phyloP scores from a whole-genome alignment of 2,113 vertebrate species.

The Rattus rattus region DNA sequence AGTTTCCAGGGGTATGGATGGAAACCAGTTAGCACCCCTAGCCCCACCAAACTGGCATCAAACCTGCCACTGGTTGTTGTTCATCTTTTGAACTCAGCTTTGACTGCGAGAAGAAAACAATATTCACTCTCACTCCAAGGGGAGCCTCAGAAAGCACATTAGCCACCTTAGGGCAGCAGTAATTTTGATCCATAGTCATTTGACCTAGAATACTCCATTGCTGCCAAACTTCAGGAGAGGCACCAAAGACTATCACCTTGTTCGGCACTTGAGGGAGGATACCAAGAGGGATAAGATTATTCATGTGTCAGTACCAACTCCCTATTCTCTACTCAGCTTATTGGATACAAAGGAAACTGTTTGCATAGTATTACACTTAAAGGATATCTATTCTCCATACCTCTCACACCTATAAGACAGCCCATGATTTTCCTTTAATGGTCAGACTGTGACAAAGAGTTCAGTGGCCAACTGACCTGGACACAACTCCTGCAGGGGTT shows the following conservation, averaged over 20 bases:
- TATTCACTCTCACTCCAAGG: background rate
- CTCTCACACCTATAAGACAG: background rate
- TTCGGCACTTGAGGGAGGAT: too few species aligned
- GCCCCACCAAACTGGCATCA: background rate
- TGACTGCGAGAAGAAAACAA: background rate
- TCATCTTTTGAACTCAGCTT: background rate
- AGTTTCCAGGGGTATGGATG: background rate
- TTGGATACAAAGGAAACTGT: rapidly evolving
- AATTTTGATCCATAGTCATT: background rate
- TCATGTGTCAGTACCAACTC: background rate
- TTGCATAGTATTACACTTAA: background rate
- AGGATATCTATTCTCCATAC: background rate
- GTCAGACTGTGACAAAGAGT: background rate
- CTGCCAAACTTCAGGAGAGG: background rate
- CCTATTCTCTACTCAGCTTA: background rate
- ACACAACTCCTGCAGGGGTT: background rate
- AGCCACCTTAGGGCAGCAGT: too few species aligned
- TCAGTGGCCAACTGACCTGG: background rate
- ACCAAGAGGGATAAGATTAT: background rate
- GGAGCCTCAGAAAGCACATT: background rate
- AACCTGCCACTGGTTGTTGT: background rate
- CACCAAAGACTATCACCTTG: too few species aligned
- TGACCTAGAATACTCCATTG: background rate
- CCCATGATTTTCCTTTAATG: background rate
- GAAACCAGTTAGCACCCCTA: background rate